Evolutionary conservation across 2,888 invertebrate genomes (phyloP), one percentile per base, ranked within the genome.

Genomic region (Tortricodes alternella): DNA sequence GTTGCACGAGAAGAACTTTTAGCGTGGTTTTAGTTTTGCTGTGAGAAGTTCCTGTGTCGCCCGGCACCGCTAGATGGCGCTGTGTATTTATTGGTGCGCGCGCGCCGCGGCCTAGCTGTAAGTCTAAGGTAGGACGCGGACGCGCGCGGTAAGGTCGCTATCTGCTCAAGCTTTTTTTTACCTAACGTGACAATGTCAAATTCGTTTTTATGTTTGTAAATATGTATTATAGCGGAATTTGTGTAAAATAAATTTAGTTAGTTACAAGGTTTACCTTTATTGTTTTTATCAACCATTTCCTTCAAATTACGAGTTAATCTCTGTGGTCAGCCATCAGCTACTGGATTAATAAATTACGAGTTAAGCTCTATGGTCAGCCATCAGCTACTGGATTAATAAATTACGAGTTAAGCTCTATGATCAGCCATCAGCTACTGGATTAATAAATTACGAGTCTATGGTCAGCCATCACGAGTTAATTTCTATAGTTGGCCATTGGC

Each of bases 201-300:
- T 86, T 88, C 80, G 84, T 88, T 88, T 84, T 76, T 89, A 89
- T 79, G 79, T 89, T 89, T 90, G 90, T 90, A 91, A 88, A 90
- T 90, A 89, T 90, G 89, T 89, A 90, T 89, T 79, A 89, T 89
- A 90, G 89, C 86, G 86, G 85, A 90, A 87, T 83, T 88, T 86
- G 83, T 88, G 81, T 84, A 84, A 82, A 89, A 85, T 85, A 85
- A 78, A 87, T 76, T 80, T 85, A 89, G 85, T 84, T 85, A 83
- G 60, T 68, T 68, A 65, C 62, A 66, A 80, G 75, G 75, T 76
- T 74, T 73, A 76, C 63, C 68, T 63, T 68, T 73, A 61, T 70
- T 69, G 71, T 62, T 70, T 61, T 68, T 67, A 66, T 58, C 34
- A 19, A 27, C 34, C 2, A 15, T 34, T 34, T 6, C 13, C 3